Conservation (phyloP, 2,888 invertebrate species). For the Choreutis nemorana region DNA sequence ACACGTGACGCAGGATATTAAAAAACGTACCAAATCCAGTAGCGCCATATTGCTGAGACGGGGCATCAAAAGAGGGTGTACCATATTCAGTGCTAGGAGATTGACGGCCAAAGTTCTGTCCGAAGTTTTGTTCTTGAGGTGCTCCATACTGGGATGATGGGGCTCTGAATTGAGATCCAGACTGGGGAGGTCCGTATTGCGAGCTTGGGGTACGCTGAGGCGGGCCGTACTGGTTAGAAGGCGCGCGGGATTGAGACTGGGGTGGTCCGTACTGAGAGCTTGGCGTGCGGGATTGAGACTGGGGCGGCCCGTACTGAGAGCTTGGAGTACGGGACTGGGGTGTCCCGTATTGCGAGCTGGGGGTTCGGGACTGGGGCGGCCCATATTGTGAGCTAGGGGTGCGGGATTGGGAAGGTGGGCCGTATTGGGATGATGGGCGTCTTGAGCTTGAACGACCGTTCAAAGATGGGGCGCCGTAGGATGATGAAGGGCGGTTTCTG, state of each 20-base stretch:
- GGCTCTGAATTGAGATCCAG: constrained; percentile 6
- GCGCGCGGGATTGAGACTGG: constrained; percentile 6
- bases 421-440: constrained; percentile 15
- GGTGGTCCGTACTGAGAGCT: constrained; percentile 5
- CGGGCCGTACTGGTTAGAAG: constrained; percentile 8
- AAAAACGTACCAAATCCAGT: constrained; percentile 20
- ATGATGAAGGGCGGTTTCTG: constrained; percentile 37
- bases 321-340: constrained; percentile 1
- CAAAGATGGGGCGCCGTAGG: constrained; percentile 46
- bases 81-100: constrained; percentile 15
- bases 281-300: constrained; percentile 1
- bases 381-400: constrained; percentile 10
- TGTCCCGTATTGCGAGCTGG: not conserved
- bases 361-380: constrained; percentile 1
- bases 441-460: constrained; percentile 5
- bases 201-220: constrained; percentile 11
- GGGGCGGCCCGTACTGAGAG: constrained; percentile 7
- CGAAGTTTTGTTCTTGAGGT: constrained; percentile 3
- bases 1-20: not conserved
- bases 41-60: constrained; percentile 30
- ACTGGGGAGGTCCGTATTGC: constrained; percentile 14
- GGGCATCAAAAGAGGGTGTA: constrained; percentile 12
- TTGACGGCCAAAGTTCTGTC: constrained; percentile 13
- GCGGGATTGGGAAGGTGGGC: constrained; percentile 9
- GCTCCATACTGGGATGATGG: constrained; percentile 13